A percentile compares a stretch with the other conserved stretches of the same genome.
phyloP scores from a whole-genome alignment of 2,888 invertebrate species.

The Lasioglossum villosulum region DNA sequence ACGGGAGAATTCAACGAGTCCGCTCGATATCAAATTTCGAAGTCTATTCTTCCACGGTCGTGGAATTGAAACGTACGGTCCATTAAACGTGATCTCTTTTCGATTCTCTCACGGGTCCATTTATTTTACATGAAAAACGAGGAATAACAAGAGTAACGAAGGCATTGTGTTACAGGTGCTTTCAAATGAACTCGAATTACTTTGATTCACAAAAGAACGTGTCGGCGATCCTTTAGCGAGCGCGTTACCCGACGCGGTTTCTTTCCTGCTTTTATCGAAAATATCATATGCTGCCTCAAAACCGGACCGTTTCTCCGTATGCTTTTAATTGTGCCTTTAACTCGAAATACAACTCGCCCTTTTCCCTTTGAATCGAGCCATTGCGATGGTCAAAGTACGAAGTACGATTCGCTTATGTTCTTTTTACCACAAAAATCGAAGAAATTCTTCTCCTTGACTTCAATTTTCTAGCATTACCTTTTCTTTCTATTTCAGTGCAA shows the following conservation, averaged over 20 bases:
- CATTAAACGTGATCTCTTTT: slow-evolving; percentile 28
- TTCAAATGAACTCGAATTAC: slow-evolving; percentile 31
- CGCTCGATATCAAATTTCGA: slow-evolving; percentile 40
- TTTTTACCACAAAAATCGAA: slow-evolving; percentile 5
- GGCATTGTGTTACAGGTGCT: slow-evolving; percentile 5
- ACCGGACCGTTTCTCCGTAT: background rate
- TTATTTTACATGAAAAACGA: slow-evolving; percentile 34
- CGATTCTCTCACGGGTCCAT: background rate
- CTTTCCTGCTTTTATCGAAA: background rate
- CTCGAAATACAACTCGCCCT: slow-evolving; percentile 32
- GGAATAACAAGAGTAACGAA: slow-evolving; percentile 24
- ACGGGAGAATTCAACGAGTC: slow-evolving; percentile 26
- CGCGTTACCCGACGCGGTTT: background rate
- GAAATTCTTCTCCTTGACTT: background rate
- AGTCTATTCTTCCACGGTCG: slow-evolving; percentile 11
- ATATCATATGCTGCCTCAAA: slow-evolving; percentile 17
- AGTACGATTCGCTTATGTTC: background rate
- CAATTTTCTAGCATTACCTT: slow-evolving; percentile 25
- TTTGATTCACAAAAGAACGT: slow-evolving; percentile 12
- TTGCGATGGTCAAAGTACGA: slow-evolving; percentile 35
- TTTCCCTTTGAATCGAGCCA: slow-evolving; percentile 29
- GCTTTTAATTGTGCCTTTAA: slow-evolving; percentile 16
- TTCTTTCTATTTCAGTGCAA: background rate
- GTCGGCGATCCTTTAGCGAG: background rate
- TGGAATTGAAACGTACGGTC: slow-evolving; percentile 21